Base-by-base conservation (phyloP, 2,888 invertebrate genomes). In the Perizoma flavofasciatum region DNA sequence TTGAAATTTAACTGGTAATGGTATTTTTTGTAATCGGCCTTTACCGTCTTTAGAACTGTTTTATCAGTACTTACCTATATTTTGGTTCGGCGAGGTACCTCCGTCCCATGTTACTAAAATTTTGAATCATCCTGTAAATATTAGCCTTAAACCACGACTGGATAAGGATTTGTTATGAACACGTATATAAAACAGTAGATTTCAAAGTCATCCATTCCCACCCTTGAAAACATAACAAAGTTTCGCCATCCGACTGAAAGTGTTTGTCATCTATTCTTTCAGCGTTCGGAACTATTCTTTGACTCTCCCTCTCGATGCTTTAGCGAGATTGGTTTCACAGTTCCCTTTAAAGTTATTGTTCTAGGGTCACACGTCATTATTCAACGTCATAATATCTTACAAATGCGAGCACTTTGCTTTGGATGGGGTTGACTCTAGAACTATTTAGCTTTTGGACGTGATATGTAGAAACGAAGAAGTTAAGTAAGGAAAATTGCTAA, bases 281-380 rank as follows among this genome's bases (percentile, higher is more conserved):
- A 63, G 54, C 65, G 56, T 59, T 50, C 67, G 49, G 49, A 71
- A 74, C 79, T 69, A 79, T 86, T 83, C 81, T 85, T 74, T 73
- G 74, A 74, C 77, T 74, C 76, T 71, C 77, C 77, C 78, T 78
- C 61, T 66, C 61, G 51, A 64, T 75, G 77, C 82, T 81, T 77
- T 83, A 76, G 78, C 74, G 82, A 86, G 85, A 89, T 89, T 88
- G 85, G 86, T 88, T 88, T 82, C 80, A 83, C 84, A 84, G 83
- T 86, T 88, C 77, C 78, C 82, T 73, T 80, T 77, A 78, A 86
- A 86, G 84, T 89, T 91, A 89, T 89, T 89, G 89, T 89, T 88
- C 83, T 85, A 79, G 76, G 83, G 79, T 76, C 86, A 84, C 79
- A 81, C 75, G 75, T 86, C 88, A 88, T 91, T 88, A 87, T 82